Evolutionary conservation across 1,140 invertebrate genomes (phyloP).

Genomic region (Capitella teleta): DNA sequence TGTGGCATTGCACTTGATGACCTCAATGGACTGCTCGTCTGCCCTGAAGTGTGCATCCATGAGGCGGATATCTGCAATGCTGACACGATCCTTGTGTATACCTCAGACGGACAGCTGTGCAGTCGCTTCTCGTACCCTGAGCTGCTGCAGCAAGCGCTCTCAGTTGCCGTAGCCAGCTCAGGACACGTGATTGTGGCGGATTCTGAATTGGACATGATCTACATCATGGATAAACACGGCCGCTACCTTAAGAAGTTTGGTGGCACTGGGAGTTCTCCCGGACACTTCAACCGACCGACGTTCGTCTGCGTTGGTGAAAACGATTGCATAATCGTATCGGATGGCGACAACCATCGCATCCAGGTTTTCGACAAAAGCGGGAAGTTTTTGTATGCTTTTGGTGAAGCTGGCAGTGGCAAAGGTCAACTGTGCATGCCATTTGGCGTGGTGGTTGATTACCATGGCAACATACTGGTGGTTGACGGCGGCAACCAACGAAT

Average conservation of each 20-base stretch:
- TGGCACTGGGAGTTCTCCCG: slow-evolving; percentile 7
- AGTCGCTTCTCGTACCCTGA: background rate
- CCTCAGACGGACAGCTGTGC: background rate
- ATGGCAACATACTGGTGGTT: slow-evolving; percentile 15
- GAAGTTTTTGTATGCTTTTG: slow-evolving; percentile 12
- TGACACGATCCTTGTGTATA: slow-evolving; percentile 1
- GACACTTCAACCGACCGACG: slow-evolving; percentile 15
- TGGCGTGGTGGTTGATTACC: slow-evolving; percentile 15
- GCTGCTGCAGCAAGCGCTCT: slow-evolving; percentile 9
- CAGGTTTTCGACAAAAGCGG: slow-evolving; percentile 46
- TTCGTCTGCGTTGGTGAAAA: slow-evolving; percentile 15
- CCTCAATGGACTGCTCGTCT: slow-evolving; percentile 5
- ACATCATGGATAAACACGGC: slow-evolving; percentile 9
- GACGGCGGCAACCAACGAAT: slow-evolving; percentile 13
- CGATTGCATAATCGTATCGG: slow-evolving; percentile 14
- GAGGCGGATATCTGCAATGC: slow-evolving; percentile 3
- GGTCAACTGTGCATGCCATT: slow-evolving; percentile 13
- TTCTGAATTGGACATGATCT: slow-evolving; percentile 10
- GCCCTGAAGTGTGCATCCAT: slow-evolving; percentile 7
- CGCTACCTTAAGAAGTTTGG: slow-evolving; percentile 12
- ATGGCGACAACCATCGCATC: slow-evolving; percentile 45
- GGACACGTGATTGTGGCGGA: slow-evolving; percentile 13
- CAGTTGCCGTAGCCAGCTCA: slow-evolving; percentile 11
- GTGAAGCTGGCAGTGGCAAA: slow-evolving; percentile 10
- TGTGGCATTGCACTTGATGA: slow-evolving; percentile 9